These are phyloP conservation scores for Reinhardtius hippoglossoides DNA, from an alignment of 2,113 vertebrate species.

Conservation along the genomic window DNA sequence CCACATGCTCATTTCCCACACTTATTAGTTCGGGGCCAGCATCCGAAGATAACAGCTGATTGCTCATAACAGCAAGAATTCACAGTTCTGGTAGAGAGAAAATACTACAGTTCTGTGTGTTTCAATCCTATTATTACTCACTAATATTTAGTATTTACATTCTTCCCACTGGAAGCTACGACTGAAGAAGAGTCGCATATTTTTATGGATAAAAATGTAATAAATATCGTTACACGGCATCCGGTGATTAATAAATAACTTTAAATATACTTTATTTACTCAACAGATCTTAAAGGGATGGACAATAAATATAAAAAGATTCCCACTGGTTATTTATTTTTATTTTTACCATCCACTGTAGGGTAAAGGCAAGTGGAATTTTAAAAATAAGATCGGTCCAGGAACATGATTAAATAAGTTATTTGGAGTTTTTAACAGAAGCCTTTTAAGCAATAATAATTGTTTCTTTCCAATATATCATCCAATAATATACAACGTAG, in stretches of 20 bases:
- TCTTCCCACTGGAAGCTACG: not conserved
- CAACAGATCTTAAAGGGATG: no score
- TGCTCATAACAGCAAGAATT: conserved; percentile 63
- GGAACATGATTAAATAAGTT: not conserved
- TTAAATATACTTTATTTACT: no score
- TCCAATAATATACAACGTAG: not conserved
- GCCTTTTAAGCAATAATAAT: not conserved
- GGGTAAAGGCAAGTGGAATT: no score
- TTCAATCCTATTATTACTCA: not conserved
- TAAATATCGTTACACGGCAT: not conserved
- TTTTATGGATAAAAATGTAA: not conserved
- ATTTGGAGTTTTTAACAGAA: not conserved
- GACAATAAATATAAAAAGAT: no score
- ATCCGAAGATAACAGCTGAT: conserved; percentile 72
- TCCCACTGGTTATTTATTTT: not conserved
- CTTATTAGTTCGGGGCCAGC: conserved; percentile 74
- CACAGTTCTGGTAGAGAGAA: conserved; percentile 50
- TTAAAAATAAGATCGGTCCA: not conserved
- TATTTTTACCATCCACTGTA: not conserved
- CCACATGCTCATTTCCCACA: conserved; percentile 82
- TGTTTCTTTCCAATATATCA: not conserved
- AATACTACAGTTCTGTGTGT: not conserved
- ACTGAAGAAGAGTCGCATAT: not conserved
- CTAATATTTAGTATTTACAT: not conserved
- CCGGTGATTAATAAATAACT: no score